phyloP scores from a whole-genome alignment of 92 coral and sea anemone species.

The Porites rus region DNA sequence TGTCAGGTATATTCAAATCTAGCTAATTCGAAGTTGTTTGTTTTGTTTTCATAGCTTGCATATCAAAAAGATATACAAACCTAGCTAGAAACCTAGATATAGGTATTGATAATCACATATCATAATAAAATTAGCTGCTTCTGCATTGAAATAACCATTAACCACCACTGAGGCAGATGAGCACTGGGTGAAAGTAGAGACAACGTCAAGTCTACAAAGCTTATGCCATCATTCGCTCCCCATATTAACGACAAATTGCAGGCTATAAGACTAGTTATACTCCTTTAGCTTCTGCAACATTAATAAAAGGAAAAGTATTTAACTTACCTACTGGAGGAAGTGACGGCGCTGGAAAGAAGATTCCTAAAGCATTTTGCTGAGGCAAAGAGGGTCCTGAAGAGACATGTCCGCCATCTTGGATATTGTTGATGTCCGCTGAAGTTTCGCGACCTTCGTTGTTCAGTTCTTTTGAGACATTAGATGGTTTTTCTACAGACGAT shows the following conservation, averaged over 20 bases:
- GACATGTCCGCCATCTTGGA: conserved; percentile 51
- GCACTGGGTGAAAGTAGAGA: too few species aligned
- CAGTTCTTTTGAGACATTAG: conserved; percentile 19
- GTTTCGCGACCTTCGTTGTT: conserved; percentile 2
- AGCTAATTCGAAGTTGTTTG: neutral
- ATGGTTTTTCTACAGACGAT: conserved; percentile 17
- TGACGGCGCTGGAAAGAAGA: conserved; percentile 7
- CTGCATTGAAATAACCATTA: neutral
- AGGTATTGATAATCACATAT: neutral
- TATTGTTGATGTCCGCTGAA: conserved; percentile 29
- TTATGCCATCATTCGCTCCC: too few species aligned
- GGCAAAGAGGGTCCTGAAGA: conserved; percentile 14
- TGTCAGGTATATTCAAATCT: too few species aligned
- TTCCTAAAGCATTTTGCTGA: conserved; percentile 32
- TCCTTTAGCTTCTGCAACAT: neutral
- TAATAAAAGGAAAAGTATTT: neutral
- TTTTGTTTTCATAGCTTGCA: neutral
- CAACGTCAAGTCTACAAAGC: too few species aligned
- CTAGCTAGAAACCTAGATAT: neutral
- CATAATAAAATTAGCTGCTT: conserved; percentile 8
- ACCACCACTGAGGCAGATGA: neutral
- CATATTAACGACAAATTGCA: neutral
- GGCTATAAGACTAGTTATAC: neutral
- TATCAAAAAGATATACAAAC: neutral
- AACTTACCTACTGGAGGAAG: conserved; percentile 41